These are phyloP conservation scores for Acanthiza pusilla DNA, from an alignment of 2,797 vertebrate genomes.

Conservation along the genomic window DNA sequence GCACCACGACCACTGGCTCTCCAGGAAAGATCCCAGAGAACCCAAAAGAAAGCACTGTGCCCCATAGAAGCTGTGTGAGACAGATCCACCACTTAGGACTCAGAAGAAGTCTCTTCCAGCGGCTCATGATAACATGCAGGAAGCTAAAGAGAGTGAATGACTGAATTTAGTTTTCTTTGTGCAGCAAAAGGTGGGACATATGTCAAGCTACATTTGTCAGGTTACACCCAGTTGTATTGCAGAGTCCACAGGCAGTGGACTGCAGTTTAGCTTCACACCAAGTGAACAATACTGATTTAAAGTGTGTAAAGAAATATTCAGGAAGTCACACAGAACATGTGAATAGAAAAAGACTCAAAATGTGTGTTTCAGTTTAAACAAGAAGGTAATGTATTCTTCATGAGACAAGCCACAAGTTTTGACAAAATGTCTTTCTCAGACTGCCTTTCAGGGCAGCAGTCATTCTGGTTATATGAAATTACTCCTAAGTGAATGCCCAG, in stretches of 20 bases:
- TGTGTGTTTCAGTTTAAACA: background rate
- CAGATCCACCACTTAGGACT: background rate
- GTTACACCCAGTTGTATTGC: background rate
- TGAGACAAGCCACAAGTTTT: background rate
- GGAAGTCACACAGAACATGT: background rate
- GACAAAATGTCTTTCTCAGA: slow-evolving; percentile 6
- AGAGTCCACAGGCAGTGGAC: background rate
- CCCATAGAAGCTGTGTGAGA: background rate
- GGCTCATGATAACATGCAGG: background rate
- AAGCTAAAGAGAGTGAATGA: background rate
- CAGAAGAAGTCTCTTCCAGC: background rate
- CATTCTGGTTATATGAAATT: slow-evolving; percentile 24
- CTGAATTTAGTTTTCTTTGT: background rate
- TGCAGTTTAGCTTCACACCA: background rate
- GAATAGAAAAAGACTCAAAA: background rate
- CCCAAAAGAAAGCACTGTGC: background rate
- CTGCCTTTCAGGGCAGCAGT: background rate
- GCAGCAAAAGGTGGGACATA: background rate
- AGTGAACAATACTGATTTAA: background rate
- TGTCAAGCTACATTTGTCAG: background rate
- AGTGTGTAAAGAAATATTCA: background rate
- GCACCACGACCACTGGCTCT: background rate
- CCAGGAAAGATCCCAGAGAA: background rate
- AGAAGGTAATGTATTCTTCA: background rate
- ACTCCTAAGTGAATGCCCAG: slow-evolving; percentile 33